These are phyloP conservation scores for Drosophila villosipedis DNA, from an alignment of 2,888 invertebrate species.

Conservation along the genomic window DNA sequence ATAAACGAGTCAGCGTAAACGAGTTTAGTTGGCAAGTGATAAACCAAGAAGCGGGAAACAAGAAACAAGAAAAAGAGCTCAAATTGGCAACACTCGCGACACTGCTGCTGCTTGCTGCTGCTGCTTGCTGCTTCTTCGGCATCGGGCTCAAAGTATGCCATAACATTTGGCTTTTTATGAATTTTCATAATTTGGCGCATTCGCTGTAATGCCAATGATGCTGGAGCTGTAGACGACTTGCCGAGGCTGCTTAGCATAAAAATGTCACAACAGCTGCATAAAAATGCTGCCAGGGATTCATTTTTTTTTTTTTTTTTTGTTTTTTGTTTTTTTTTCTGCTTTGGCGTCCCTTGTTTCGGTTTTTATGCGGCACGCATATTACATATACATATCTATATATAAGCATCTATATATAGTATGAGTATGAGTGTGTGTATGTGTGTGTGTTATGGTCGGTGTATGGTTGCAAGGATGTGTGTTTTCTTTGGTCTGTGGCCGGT, in stretches of 20 bases:
- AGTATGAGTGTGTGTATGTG: slow-evolving; percentile 32
- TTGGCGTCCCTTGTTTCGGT: slow-evolving; percentile 45
- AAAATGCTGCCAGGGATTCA: slow-evolving; percentile 65
- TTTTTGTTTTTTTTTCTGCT: slow-evolving; percentile 5
- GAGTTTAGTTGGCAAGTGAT: slow-evolving; percentile 75
- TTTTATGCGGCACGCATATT: slow-evolving; percentile 70
- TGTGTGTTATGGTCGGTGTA: slow-evolving; percentile 27
- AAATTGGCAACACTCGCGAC: slow-evolving; percentile 62
- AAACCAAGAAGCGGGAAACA: slow-evolving; percentile 44
- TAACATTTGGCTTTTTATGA: slow-evolving; percentile 79
- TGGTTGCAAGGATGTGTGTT: neutral
- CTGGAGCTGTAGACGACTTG: slow-evolving; percentile 8
- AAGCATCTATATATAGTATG: slow-evolving; percentile 30
- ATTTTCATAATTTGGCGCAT: slow-evolving; percentile 78
- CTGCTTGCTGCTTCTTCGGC: slow-evolving; percentile 1
- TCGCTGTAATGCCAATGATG: slow-evolving; percentile 25
- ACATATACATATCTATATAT: slow-evolving; percentile 45
- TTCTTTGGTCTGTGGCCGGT: slow-evolving; percentile 9
- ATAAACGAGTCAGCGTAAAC: slow-evolving; percentile 72
- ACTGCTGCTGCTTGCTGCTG: slow-evolving; percentile 1
- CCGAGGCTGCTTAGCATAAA: slow-evolving; percentile 74
- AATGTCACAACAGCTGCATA: slow-evolving; percentile 78
- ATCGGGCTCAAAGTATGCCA: slow-evolving; percentile 68
- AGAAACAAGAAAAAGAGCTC: slow-evolving; percentile 30
- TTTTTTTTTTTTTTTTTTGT: slow-evolving; percentile 16